Base-by-base conservation (phyloP, 2,797 vertebrate genomes). In the Alexandromys oeconomus region DNA sequence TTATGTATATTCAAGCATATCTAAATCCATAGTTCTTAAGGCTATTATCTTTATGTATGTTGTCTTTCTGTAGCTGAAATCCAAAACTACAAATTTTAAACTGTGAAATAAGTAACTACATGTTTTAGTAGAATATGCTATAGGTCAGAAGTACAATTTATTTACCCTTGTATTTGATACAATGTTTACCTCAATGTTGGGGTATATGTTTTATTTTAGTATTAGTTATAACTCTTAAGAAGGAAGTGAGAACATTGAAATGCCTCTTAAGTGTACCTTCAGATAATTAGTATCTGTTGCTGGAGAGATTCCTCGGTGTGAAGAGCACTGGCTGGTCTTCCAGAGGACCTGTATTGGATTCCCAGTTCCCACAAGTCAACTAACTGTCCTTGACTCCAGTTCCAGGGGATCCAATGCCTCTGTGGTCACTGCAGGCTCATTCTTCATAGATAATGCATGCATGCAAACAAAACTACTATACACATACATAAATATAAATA, bases 21-120 rank as follows among this genome's bases (percentile, higher is more conserved):
- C 23, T 79, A 59, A 76, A 37, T 71, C 17, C 23, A 78, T 71
- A 5, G 59, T 51, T 59, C 1, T 40, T 57, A 23, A n/a, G 27
- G 8, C 29, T 59, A 84, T 84, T 76, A 59, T 61, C 48, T 57
- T 9, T 46, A 34, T 61, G 6, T 48, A 37, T 51, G 14, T 1
- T 85, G 25, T 69, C 63, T 78, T 87, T 91, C 73, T 80, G 63
- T 71, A 93, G 23, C 1, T 93, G 61, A 91, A 34, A 27, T 92
- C 37, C 29, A 34, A 81, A 94, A 85, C 59, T 69, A 40, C 27
- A 87, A 19, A 15, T 82, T 93, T 95, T 48, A 74, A 81, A 40
- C 3, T 81, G 29, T 57, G 61, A 25, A 73, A n/a, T 81, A 92
- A 84, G 25, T 90, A 87, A 54, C 2, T 13, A 5, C 43, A 17